Evolutionary conservation across 1,140 invertebrate genomes (phyloP).

Genomic region (Eulimnadia texana): DNA sequence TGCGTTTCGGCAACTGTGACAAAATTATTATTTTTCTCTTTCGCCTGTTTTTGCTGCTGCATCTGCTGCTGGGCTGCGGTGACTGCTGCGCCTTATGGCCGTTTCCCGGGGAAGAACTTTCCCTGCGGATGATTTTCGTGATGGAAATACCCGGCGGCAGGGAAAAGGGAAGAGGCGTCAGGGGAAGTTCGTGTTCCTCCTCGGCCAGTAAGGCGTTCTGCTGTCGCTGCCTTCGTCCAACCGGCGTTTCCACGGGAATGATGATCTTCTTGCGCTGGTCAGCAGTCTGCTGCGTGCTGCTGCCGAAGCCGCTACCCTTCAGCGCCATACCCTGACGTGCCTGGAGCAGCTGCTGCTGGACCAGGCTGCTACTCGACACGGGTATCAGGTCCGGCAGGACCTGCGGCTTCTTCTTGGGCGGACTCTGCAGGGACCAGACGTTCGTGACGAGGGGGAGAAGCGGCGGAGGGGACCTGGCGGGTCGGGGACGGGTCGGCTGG

Average conservation of each 20-base stretch:
- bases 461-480: background rate
- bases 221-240: background rate
- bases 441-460: background rate
- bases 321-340: no score
- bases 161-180: background rate
- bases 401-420: background rate
- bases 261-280: background rate
- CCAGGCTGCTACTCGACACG: background rate
- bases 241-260: background rate
- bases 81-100: no score
- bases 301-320: no score
- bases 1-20: background rate
- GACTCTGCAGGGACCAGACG: background rate
- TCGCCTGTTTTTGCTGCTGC: background rate
- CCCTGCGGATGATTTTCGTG: constrained; percentile 1
- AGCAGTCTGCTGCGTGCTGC: no score
- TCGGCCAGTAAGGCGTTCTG: background rate
- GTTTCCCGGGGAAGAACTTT: no score
- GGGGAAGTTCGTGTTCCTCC: background rate
- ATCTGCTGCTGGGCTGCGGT: background rate
- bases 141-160: constrained; percentile 7
- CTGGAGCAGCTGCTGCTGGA: background rate
- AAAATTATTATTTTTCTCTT: background rate
- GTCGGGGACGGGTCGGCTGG: background rate
- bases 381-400: constrained; percentile 6